Evolutionary conservation across 2,113 vertebrate species (phyloP), one percentile per base, ranked within the genome.

Genomic region (Sander vitreus): DNA sequence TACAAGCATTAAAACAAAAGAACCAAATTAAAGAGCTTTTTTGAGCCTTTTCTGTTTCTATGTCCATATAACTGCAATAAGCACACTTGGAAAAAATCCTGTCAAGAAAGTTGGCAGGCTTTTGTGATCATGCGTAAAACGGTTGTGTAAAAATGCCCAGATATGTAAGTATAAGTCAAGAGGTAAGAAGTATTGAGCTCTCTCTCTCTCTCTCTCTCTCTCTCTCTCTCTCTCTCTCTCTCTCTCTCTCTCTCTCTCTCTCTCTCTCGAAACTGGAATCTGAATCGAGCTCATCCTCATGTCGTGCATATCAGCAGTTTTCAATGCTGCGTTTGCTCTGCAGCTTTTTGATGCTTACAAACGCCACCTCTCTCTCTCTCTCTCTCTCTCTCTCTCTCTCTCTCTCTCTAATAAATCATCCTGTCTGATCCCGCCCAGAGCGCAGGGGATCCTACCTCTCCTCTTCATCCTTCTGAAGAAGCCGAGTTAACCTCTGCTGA

Each of bases 401-500:
- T 62, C 87, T 68, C 82, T 62, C 85, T 88, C 84, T 88, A 93
- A 96, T 95, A 94, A 94, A 95, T 95, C 93, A 94, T 90, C 85
- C 89, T 93, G 89, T 89, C 87, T 93, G 92, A 93, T 90, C 93
- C 93, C 94, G 88, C 94, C 93, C 92, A 65, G 62, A 85, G 87
- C 90, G 64, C 88, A 92, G 91, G 90, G 92, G 90, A 54, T 92
- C 93, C 94, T 93, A n/a, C 93, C 94, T 91, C 91, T 95, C 81
- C 91, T 91, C 94, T 95, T 94, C 91, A 94, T 94, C 84, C 82
- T 50, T 86, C 73, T 94, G 90, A 95, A 95, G 94, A 89, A 92
- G 93, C 88, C 68, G 85, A 94, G 93, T 95, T 95, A 95, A 95
- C 94, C 94, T 94, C 93, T 93, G 89, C 93, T 93, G 92, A 90